phyloP scores from a whole-genome alignment of 2,797 vertebrate genomes.

The Hypotaenidia okinawae region DNA sequence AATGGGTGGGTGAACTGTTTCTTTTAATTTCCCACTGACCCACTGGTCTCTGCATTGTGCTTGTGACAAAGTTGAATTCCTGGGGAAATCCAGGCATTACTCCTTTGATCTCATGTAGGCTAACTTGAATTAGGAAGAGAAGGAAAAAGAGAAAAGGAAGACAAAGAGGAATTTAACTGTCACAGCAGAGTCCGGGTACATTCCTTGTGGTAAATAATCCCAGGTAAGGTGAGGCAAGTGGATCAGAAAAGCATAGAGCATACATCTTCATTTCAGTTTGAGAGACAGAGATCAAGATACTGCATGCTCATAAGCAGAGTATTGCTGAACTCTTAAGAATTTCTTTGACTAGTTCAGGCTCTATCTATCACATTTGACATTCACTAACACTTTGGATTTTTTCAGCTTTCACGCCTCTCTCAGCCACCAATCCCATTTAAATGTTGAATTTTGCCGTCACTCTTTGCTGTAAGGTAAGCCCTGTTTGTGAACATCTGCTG shows the following conservation, averaged over 20 bases:
- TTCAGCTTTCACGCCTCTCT: neutral
- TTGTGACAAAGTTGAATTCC: neutral
- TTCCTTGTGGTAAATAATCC: neutral
- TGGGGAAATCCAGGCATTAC: neutral
- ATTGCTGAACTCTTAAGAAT: slow-evolving; percentile 53
- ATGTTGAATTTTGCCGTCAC: neutral
- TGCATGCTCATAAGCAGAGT: slow-evolving; percentile 13
- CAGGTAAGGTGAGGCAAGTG: slow-evolving; percentile 1
- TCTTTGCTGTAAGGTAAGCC: neutral
- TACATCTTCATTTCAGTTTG: slow-evolving; percentile 36
- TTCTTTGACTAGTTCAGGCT: slow-evolving; percentile 40
- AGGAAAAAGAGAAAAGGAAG: neutral
- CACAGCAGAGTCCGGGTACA: neutral
- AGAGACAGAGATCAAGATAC: slow-evolving; percentile 10
- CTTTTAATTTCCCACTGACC: neutral
- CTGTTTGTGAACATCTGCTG: neutral
- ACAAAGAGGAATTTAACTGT: neutral
- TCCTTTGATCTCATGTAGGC: neutral
- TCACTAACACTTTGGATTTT: slow-evolving; percentile 15
- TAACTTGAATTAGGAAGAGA: neutral
- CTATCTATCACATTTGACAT: slow-evolving; percentile 63
- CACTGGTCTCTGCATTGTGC: neutral
- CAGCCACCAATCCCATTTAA: neutral
- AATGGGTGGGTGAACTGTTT: neutral
- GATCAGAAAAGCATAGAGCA: neutral